Conservation (phyloP, 2,113 vertebrate species). For the Planiliza haematocheilus region DNA sequence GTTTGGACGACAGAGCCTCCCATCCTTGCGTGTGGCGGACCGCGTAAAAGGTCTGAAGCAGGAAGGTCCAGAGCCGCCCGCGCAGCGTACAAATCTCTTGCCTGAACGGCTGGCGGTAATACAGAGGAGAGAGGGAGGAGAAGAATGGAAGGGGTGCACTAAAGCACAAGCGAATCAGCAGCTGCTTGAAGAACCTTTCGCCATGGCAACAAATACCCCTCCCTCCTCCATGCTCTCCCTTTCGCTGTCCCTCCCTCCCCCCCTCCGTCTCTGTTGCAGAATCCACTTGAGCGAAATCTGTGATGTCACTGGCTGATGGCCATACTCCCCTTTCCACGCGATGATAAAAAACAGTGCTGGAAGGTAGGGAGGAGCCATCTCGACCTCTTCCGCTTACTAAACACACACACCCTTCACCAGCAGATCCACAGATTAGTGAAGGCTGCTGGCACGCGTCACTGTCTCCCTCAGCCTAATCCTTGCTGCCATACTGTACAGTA, state of each 20-base stretch:
- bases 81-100: slow-evolving; percentile 91
- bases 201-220: slow-evolving; percentile 97
- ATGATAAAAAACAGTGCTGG: slow-evolving; percentile 46
- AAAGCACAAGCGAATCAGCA: slow-evolving; percentile 94
- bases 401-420: slow-evolving; percentile 31
- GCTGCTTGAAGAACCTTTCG: slow-evolving; percentile 93
- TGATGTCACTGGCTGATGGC: slow-evolving; percentile 89
- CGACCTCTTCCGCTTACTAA: slow-evolving; percentile 21
- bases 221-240: slow-evolving; percentile 61
- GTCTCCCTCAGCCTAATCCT: slow-evolving; percentile 69
- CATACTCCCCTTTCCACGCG: slow-evolving; percentile 49
- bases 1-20: slow-evolving; percentile 87
- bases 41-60: slow-evolving; percentile 95
- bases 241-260: slow-evolving; percentile 60
- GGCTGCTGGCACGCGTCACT: slow-evolving; percentile 70
- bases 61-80: slow-evolving; percentile 94
- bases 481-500: slow-evolving; percentile 52
- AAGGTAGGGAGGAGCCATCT: slow-evolving; percentile 46
- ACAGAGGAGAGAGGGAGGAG: slow-evolving; percentile 50
- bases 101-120: slow-evolving; percentile 86
- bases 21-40: slow-evolving; percentile 95
- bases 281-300: slow-evolving; percentile 89
- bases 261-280: slow-evolving; percentile 69
- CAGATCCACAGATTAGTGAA: slow-evolving; percentile 69
- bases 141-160: slow-evolving; percentile 75